phyloP scores from a whole-genome alignment of 2,113 vertebrate genomes.

The Lipophrys pholis region DNA sequence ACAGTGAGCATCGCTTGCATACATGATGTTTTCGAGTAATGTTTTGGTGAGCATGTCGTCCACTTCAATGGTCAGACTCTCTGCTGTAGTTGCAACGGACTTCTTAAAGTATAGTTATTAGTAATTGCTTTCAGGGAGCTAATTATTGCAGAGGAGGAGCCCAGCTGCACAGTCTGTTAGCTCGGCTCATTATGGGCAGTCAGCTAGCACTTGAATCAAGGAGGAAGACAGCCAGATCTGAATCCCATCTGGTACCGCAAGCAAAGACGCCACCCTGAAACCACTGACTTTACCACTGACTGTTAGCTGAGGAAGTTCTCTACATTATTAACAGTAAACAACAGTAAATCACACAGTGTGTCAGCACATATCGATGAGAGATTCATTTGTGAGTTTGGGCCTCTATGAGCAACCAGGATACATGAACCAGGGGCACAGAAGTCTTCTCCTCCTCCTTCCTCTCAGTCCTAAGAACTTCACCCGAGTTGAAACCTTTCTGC shows the following conservation, averaged over 20 bases:
- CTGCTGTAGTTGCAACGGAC: conserved; percentile 31
- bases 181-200: conserved; percentile 67
- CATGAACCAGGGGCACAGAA: background rate
- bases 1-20: too few species aligned
- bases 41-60: too few species aligned
- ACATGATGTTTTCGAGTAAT: too few species aligned
- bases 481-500: background rate
- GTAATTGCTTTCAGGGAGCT: conserved; percentile 54
- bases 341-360: background rate
- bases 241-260: conserved; percentile 65
- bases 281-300: conserved; percentile 25
- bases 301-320: conserved; percentile 24
- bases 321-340: conserved; percentile 27
- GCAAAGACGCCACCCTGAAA: conserved; percentile 32
- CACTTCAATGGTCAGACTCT: conserved; percentile 11
- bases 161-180: conserved; percentile 69
- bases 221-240: conserved; percentile 60
- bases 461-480: background rate
- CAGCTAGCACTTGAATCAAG: conserved; percentile 52
- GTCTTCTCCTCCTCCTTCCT: background rate
- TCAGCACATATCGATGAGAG: background rate
- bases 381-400: conserved; percentile 6
- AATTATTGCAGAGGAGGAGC: conserved; percentile 66
- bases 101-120: conserved; percentile 53
- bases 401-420: background rate